Conservation (phyloP, 2,888 invertebrate species). For the Campoplex capitator region DNA sequence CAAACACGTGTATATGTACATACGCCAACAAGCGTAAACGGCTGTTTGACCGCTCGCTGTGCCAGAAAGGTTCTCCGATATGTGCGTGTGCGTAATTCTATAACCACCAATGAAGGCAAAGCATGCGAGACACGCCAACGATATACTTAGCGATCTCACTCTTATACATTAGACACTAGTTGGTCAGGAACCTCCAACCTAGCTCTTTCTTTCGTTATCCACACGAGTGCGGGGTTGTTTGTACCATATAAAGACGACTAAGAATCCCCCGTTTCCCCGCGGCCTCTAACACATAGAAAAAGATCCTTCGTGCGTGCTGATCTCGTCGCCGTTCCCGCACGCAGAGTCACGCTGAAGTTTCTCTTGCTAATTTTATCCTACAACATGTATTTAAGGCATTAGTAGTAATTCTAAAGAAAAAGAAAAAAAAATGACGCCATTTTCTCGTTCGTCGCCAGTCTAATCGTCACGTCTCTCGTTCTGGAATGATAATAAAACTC, state of each 20-base stretch:
- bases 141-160: slow-evolving; percentile 29
- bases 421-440: slow-evolving; percentile 8
- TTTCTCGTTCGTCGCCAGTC: slow-evolving; percentile 49
- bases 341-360: slow-evolving; percentile 36
- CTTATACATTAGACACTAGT: not conserved
- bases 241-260: slow-evolving; percentile 14
- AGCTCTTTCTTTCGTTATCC: slow-evolving; percentile 43
- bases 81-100: slow-evolving; percentile 59
- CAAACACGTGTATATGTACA: not conserved
- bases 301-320: slow-evolving; percentile 57
- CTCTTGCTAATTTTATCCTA: slow-evolving; percentile 54
- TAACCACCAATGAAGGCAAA: slow-evolving; percentile 38
- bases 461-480: slow-evolving; percentile 46
- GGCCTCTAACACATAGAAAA: slow-evolving; percentile 22
- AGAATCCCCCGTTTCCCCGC: not conserved
- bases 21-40: slow-evolving; percentile 1
- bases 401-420: slow-evolving; percentile 51
- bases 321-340: slow-evolving; percentile 58
- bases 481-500: slow-evolving; percentile 41
- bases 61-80: not conserved
- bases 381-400: slow-evolving; percentile 64
- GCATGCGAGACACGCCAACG: slow-evolving; percentile 51
- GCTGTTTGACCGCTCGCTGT: slow-evolving; percentile 23
- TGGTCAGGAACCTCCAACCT: not conserved
- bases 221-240: slow-evolving; percentile 13